These are phyloP conservation scores for Dinocampus coccinellae DNA, from an alignment of 2,888 invertebrate species.

Conservation along the genomic window DNA sequence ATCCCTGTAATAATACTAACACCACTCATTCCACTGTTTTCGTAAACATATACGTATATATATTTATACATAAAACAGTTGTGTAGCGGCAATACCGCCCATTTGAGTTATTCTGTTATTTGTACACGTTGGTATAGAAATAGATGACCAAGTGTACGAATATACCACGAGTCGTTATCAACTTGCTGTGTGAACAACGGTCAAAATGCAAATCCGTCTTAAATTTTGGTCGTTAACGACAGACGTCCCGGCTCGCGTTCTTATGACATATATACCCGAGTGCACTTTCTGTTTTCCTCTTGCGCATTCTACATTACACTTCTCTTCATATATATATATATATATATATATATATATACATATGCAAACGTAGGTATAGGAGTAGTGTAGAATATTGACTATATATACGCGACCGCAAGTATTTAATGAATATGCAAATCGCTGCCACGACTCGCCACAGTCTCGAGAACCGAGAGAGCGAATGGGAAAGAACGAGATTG, in stretches of 20 bases:
- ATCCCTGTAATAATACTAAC: not conserved
- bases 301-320: constrained; percentile 15
- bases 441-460: constrained; percentile 53
- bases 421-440: constrained; percentile 67
- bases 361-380: constrained; percentile 6
- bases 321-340: constrained; percentile 23
- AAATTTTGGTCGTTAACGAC: constrained; percentile 64
- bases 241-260: constrained; percentile 48
- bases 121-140: constrained; percentile 15
- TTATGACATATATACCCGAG: constrained; percentile 21
- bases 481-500: constrained; percentile 33
- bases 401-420: constrained; percentile 41
- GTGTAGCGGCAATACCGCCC: constrained; percentile 6
- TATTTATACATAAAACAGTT: not conserved
- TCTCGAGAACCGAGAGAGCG: constrained; percentile 41
- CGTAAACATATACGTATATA: not conserved
- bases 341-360: not conserved
- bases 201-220: constrained; percentile 65
- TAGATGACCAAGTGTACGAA: not conserved
- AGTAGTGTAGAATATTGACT: constrained; percentile 29
- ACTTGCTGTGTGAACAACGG: constrained; percentile 51
- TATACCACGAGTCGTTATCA: constrained; percentile 53
- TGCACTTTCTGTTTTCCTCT: constrained; percentile 9
- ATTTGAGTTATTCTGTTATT: constrained; percentile 35
- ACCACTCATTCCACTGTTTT: not conserved